These are phyloP conservation scores for Saturnia japonica DNA, from an alignment of 2,888 invertebrate genomes.

Conservation along the genomic window DNA sequence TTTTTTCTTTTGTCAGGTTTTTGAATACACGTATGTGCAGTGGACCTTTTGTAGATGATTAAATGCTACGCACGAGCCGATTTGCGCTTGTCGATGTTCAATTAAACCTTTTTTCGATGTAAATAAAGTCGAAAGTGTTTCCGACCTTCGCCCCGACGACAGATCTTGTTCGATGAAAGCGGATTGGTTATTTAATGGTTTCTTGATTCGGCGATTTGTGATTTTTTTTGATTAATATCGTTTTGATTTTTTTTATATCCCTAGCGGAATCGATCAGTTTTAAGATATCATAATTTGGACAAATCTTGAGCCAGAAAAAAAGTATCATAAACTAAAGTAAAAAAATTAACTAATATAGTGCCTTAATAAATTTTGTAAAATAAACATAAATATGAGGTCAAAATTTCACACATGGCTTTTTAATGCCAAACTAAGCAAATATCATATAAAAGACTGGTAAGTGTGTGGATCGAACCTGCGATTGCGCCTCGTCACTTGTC, in stretches of 20 bases:
- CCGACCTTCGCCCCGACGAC: slow-evolving; percentile 26
- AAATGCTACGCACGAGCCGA: slow-evolving; percentile 53
- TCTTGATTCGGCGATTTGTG: slow-evolving; percentile 71
- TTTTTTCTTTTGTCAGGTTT: slow-evolving; percentile 79
- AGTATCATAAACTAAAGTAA: too few relatives aligned
- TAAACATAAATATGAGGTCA: too few relatives aligned
- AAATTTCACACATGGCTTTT: too few relatives aligned
- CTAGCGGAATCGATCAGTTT: not conserved
- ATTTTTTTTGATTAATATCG: slow-evolving; percentile 71
- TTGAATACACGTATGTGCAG: slow-evolving; percentile 76
- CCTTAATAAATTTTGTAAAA: too few relatives aligned
- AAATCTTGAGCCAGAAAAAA: too few relatives aligned
- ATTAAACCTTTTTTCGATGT: slow-evolving; percentile 32
- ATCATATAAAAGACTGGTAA: too few relatives aligned
- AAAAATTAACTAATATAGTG: too few relatives aligned
- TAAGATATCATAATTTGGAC: not conserved
- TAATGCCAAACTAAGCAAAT: too few relatives aligned
- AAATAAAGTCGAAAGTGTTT: slow-evolving; percentile 36
- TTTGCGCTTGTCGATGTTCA: slow-evolving; percentile 16
- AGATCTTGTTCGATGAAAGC: slow-evolving; percentile 30
- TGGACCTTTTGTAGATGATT: slow-evolving; percentile 78
- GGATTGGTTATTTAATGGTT: slow-evolving; percentile 81
- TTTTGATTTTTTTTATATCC: slow-evolving; percentile 38
- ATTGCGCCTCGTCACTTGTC: too few relatives aligned
- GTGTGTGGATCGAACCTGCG: too few relatives aligned